Base-by-base conservation (phyloP, 2,797 vertebrate species). In the Zalophus californianus region DNA sequence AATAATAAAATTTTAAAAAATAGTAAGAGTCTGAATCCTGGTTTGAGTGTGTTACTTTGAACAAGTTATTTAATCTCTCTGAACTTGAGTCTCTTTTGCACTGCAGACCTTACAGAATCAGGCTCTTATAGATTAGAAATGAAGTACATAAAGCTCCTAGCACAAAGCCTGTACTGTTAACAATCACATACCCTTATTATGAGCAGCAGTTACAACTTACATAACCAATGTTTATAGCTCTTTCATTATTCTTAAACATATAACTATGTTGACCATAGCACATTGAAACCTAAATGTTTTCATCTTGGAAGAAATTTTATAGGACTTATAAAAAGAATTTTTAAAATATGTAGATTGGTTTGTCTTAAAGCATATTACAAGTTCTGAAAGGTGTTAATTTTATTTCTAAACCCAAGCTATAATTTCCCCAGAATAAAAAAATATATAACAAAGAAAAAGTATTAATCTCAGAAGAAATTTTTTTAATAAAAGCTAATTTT, bases 381-480 rank as follows among this genome's bases (percentile, higher is more conserved):
- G 90, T 96, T 91, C 82, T 50, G 13, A 80, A 97, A 90, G 50
- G 23, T 62, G 3, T 54, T 72, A 35, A 79, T 94, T 96, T 92
- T 80, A 90, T 66, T 80, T 94, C 27, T 79, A 97, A 27, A 90
- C 94, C 27, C 86, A 96, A 91, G 50, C 41, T 80, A 87, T 48
- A 80, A 86, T 66, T 82, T 93, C 62, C 56, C 27, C 23, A 85
- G 6, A 93, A 48, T 80, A 73, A 95, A 13, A 96, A 70, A 78
- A 82, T 35, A 91, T 29, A 16, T 6, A 79, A 54, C 38, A 48
- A 85, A 94, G 50, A 83, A 75, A 78, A 25, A 50, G 20, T 48
- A 75, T 56, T 41, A 48, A 12, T 16, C 7, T 79, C 95, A 90
- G 86, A 92, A 82, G 23, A 62, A 80, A 35, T 32, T 78, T 73